phyloP scores from a whole-genome alignment of 1,140 invertebrate species.

The Dendroctonus valens region DNA sequence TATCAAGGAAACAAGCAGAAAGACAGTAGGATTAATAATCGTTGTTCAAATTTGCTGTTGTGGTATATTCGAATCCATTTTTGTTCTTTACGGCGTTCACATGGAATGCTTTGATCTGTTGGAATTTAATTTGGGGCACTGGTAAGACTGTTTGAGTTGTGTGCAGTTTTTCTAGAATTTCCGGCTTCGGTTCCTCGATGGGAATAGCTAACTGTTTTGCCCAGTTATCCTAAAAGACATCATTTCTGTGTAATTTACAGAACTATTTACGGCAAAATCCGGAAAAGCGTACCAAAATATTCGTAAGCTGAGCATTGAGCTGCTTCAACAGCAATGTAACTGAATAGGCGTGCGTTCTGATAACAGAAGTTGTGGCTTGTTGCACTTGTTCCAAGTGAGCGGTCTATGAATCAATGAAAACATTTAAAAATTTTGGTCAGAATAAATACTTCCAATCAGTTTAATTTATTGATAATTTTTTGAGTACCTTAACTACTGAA shows the following conservation, averaged over 20 bases:
- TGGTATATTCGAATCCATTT: slow-evolving; percentile 36
- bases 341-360: slow-evolving; percentile 36
- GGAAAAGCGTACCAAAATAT: slow-evolving; percentile 41
- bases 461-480: too few relatives aligned
- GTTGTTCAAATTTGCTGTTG: slow-evolving; percentile 12
- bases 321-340: slow-evolving; percentile 39
- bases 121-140: slow-evolving; percentile 39
- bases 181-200: not conserved
- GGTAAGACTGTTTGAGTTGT: slow-evolving; percentile 28
- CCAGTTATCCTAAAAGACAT: slow-evolving; percentile 26
- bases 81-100: slow-evolving; percentile 32
- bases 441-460: not conserved
- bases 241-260: not conserved
- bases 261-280: slow-evolving; percentile 5
- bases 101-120: slow-evolving; percentile 34
- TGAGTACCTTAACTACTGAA: slow-evolving; percentile 42
- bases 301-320: slow-evolving; percentile 41
- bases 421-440: not conserved
- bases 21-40: not conserved
- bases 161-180: not conserved
- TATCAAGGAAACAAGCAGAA: too few relatives aligned
- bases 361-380: slow-evolving; percentile 26
- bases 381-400: slow-evolving; percentile 43
- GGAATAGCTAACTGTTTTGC: slow-evolving; percentile 21
- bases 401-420: slow-evolving; percentile 28